Evolutionary conservation across 2,113 vertebrate species (phyloP).

Genomic region (Catharus bicknelli): DNA sequence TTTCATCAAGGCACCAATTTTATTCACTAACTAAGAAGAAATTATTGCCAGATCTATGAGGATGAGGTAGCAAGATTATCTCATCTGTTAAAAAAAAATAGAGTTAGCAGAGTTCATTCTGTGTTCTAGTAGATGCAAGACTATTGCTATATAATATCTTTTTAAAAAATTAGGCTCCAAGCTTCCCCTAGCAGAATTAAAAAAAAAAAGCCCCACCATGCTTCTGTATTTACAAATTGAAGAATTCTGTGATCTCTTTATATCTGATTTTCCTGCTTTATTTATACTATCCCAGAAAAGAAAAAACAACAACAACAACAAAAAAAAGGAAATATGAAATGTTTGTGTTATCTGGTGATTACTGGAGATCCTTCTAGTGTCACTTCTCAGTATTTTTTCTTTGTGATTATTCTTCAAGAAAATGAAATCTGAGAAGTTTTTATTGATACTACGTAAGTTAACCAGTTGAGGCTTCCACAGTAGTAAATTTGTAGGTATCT

Average conservation of each 20-base stretch:
- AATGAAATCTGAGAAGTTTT: background rate
- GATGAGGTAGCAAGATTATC: background rate
- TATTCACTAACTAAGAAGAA: constrained; percentile 14
- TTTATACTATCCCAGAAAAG: background rate
- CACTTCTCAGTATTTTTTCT: background rate
- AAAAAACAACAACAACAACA: background rate
- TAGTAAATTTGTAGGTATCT: background rate
- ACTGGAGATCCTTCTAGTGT: background rate
- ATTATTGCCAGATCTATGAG: background rate
- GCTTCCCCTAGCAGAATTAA: background rate
- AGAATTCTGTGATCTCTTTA: background rate
- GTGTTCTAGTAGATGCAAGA: background rate
- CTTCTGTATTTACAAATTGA: background rate
- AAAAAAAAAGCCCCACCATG: background rate
- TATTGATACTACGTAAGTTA: background rate
- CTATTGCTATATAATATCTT: background rate
- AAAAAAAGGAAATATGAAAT: background rate
- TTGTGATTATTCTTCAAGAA: background rate
- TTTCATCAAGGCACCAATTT: constrained; percentile 31
- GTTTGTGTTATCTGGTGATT: background rate
- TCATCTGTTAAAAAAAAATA: background rate
- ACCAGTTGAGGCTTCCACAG: background rate
- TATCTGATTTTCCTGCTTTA: background rate
- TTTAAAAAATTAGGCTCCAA: background rate
- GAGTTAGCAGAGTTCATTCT: background rate